These are phyloP conservation scores for Caradrina clavipalpis DNA, from an alignment of 2,888 invertebrate species.

Conservation along the genomic window DNA sequence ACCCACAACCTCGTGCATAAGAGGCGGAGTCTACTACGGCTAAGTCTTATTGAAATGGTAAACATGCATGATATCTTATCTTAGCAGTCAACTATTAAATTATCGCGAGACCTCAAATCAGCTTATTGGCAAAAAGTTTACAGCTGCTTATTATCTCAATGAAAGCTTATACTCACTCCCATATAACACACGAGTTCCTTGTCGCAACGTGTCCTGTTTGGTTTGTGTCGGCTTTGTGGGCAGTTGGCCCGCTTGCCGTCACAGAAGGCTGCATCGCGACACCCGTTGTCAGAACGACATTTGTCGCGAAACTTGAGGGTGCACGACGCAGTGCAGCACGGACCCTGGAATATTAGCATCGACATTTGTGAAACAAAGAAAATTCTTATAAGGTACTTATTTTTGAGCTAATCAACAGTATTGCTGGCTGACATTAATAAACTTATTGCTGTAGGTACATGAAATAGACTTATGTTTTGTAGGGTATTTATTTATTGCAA, in stretches of 20 bases:
- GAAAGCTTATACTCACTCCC: slow-evolving; percentile 93
- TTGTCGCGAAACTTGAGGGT: slow-evolving; percentile 96
- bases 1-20: too few relatives aligned
- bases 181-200: slow-evolving; percentile 99
- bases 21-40: too few relatives aligned
- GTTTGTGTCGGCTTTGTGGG: slow-evolving; percentile 97
- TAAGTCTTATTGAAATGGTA: too few relatives aligned
- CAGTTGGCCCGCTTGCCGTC: slow-evolving; percentile 97
- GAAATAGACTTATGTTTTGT: too few relatives aligned
- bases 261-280: slow-evolving; percentile 97
- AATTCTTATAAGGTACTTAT: neutral
- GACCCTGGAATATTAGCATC: slow-evolving; percentile 93
- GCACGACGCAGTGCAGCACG: slow-evolving; percentile 98
- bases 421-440: too few relatives aligned
- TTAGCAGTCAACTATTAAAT: too few relatives aligned
- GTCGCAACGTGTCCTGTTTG: slow-evolving; percentile 98
- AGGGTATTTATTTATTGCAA: too few relatives aligned
- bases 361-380: neutral
- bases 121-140: too few relatives aligned
- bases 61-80: too few relatives aligned
- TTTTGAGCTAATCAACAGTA: neutral
- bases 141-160: neutral
- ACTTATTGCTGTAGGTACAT: too few relatives aligned
- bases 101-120: too few relatives aligned
- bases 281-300: slow-evolving; percentile 98